A percentile compares a stretch with the other conserved stretches of the same genome.
Conservation (phyloP, 2,797 vertebrate genomes). For the Antennarius maculatus region DNA sequence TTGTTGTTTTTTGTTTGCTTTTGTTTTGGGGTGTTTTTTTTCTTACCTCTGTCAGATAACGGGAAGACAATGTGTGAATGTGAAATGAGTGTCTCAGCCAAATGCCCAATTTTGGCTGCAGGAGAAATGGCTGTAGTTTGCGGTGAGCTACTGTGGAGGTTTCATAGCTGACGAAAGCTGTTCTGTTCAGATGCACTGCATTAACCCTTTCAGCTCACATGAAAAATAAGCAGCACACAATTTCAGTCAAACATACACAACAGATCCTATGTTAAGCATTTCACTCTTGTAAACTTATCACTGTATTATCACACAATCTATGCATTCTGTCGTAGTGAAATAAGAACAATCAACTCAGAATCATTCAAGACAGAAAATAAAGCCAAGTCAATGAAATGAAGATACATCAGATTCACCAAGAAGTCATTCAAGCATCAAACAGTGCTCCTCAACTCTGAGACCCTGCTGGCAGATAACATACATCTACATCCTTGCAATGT, state of each 20-base stretch:
- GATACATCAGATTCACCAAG: constrained; percentile 57
- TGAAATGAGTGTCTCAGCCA: constrained; percentile 62
- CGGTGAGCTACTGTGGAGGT: constrained; percentile 52
- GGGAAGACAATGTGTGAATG: constrained; percentile 67
- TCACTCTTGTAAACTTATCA: background rate
- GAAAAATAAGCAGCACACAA: background rate
- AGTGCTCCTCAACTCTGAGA: constrained; percentile 42
- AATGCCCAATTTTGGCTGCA: constrained; percentile 33
- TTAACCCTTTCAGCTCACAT: constrained; percentile 46
- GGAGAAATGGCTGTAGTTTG: constrained; percentile 48
- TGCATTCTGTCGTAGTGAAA: background rate
- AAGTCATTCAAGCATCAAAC: constrained; percentile 64
- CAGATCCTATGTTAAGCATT: background rate
- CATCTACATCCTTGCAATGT: constrained; percentile 36
- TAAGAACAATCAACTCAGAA: background rate
- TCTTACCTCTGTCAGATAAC: constrained; percentile 56
- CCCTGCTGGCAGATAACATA: constrained; percentile 33
- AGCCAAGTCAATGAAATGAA: constrained; percentile 54
- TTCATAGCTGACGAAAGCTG: constrained; percentile 53
- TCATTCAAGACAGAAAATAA: constrained; percentile 13
- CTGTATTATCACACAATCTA: constrained; percentile 1
- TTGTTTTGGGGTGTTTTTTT: constrained; percentile 21
- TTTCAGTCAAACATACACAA: constrained; percentile 12
- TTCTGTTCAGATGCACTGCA: constrained; percentile 63
- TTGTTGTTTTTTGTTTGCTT: no score